Evolutionary conservation across 2,888 invertebrate species (phyloP).

Genomic region (Erebia palarica): DNA sequence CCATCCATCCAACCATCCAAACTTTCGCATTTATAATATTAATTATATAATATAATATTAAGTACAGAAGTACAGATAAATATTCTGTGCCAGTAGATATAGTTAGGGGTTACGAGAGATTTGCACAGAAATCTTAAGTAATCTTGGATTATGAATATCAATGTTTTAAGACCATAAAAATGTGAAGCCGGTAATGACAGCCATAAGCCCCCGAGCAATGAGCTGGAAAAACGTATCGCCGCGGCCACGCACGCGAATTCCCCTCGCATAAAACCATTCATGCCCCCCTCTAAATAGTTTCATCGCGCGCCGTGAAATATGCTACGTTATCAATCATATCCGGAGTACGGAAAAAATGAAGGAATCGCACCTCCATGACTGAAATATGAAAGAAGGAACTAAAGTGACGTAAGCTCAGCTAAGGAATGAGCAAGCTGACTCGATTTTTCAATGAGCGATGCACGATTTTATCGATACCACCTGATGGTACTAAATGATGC

Average conservation of each 20-base stretch:
- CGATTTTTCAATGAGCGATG: no score
- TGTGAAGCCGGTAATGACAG: constrained; percentile 70
- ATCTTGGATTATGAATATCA: constrained; percentile 41
- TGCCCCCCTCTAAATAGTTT: constrained; percentile 52
- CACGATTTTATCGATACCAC: no score
- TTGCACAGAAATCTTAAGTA: neutral
- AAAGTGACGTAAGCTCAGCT: neutral
- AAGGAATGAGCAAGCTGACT: no score
- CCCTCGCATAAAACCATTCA: constrained; percentile 43
- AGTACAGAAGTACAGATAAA: no score
- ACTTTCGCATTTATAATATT: no score
- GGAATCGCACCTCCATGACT: constrained; percentile 52
- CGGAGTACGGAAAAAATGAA: constrained; percentile 51
- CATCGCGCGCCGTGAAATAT: constrained; percentile 60
- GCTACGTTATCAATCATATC: constrained; percentile 57
- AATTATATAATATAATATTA: no score
- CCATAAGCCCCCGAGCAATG: constrained; percentile 73
- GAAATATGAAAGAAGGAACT: neutral
- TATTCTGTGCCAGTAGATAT: no score
- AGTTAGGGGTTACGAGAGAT: neutral
- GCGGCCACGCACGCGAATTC: constrained; percentile 56
- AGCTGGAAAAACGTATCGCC: constrained; percentile 68
- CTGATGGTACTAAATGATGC: no score
- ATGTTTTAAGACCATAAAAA: constrained; percentile 62
- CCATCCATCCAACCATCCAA: no score